Evolutionary conservation across 2,113 vertebrate genomes (phyloP).

Genomic region (Cervus canadensis): DNA sequence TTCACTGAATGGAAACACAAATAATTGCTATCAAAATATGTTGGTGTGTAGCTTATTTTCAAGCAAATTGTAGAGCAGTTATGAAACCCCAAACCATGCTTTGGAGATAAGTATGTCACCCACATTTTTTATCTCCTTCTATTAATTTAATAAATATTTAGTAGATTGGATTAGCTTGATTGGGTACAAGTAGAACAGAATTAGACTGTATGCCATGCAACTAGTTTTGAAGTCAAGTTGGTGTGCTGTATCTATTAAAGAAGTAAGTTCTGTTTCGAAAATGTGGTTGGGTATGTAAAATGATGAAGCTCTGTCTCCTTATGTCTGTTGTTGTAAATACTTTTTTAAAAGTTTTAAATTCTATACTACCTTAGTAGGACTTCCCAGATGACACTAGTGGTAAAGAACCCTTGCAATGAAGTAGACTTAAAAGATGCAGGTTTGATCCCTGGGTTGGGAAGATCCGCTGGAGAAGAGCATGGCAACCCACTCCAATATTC

Average conservation of each 20-base stretch:
- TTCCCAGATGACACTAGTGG: background rate
- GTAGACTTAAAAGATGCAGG: background rate
- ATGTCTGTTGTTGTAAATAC: background rate
- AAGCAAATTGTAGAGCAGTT: background rate
- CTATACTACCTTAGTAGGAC: background rate
- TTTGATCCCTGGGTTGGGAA: background rate
- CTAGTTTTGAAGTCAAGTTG: background rate
- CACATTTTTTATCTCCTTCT: background rate
- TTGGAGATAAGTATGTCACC: background rate
- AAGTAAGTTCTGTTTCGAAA: background rate
- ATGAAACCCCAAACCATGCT: background rate
- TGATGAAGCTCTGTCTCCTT: background rate
- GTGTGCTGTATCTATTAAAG: slow-evolving; percentile 13
- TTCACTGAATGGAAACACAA: background rate
- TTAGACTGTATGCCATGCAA: background rate
- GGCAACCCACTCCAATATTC: background rate
- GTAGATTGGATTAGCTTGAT: background rate
- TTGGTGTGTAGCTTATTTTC: background rate
- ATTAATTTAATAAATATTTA: slow-evolving; percentile 11
- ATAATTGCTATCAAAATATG: background rate
- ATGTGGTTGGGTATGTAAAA: background rate
- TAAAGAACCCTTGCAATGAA: background rate
- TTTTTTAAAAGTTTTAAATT: background rate
- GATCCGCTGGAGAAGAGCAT: background rate
- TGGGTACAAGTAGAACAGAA: background rate